phyloP scores from a whole-genome alignment of 1,140 invertebrate genomes.

The Frieseomelitta varia region DNA sequence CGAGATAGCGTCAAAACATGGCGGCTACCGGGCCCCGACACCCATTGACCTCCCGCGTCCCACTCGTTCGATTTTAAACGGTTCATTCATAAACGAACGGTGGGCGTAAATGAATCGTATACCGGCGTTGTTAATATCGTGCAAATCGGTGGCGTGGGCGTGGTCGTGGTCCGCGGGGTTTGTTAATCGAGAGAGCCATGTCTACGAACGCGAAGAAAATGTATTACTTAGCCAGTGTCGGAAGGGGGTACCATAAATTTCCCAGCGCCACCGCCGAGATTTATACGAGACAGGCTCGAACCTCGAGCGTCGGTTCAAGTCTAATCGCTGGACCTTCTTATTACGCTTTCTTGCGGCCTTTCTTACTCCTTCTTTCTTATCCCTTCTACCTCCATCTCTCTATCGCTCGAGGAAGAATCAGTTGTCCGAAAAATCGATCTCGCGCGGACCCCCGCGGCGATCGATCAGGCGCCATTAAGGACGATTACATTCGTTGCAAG shows the following conservation, averaged over 20 bases:
- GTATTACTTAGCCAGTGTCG: conserved; percentile 61
- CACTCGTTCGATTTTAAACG: conserved; percentile 65
- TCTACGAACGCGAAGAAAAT: conserved; percentile 62
- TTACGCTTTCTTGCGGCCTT: not conserved
- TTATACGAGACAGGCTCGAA: conserved; percentile 54
- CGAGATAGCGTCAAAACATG: conserved; percentile 67
- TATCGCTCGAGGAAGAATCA: not conserved
- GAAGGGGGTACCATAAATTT: conserved; percentile 65
- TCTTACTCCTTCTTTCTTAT: not conserved
- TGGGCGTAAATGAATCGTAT: conserved; percentile 71
- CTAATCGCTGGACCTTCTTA: conserved; percentile 58
- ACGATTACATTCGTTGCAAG: not conserved
- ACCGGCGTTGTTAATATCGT: conserved; percentile 64
- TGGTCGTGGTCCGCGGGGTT: conserved; percentile 54
- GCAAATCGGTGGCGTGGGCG: conserved; percentile 58
- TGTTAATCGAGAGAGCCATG: conserved; percentile 62
- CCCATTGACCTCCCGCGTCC: conserved; percentile 64
- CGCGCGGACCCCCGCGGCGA: no score
- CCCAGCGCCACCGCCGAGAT: conserved; percentile 42
- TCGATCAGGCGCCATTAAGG: not conserved
- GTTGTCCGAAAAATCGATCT: not conserved
- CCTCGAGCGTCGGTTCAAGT: conserved; percentile 42
- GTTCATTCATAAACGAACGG: conserved; percentile 63
- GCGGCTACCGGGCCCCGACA: conserved; percentile 56
- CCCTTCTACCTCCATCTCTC: no score